Evolutionary conservation across 2,113 vertebrate genomes (phyloP), one percentile per base, ranked within the genome.

Genomic region (Antechinus stuartii): DNA sequence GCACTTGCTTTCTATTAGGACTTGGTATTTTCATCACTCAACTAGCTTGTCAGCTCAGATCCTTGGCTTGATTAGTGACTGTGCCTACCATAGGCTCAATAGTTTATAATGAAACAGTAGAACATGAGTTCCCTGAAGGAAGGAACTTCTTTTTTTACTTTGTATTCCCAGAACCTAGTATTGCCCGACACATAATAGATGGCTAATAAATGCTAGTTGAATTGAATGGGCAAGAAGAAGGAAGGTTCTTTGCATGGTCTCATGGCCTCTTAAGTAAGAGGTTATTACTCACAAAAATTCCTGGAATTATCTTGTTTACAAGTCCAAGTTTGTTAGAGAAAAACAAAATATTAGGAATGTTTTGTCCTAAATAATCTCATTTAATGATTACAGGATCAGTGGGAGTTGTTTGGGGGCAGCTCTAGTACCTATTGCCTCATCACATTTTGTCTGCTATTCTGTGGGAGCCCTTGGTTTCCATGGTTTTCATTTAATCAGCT

Each of bases 401-500:
- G 54, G 90, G 96, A 89, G 93, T 54, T 97, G 97, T 97, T 97
- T 90, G 96, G 97, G 97, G 97, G 97, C 97, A 97, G 94, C 96
- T 97, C 96, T 97, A 92, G 94, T 95, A 92, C 46, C 90, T 90
- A 94, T 96, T 94, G 90, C 92, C 93, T 96, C 93, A 54, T 94
- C 93, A 92, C 90, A 91, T 91, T 98, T 97, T 92, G 97, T 94
- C 95, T 97, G 56, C 95, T 94, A 96, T 98, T 98, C 95, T 96
- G 93, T 97, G 97, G 97, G 94, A 97, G 98, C 95, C 95, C 96
- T 97, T 97, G 95, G 97, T 98, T 98, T 95, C 97, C 97, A 97
- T 97, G 96, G 97, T 94, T 49, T 90, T 90, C 90, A 50, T 90
- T 12, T 50, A 97, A 97, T 98, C 96, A 50, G 91, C 53, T 98